Evolutionary conservation across 2,113 vertebrate species (phyloP).

Genomic region (Nettapus auritus): DNA sequence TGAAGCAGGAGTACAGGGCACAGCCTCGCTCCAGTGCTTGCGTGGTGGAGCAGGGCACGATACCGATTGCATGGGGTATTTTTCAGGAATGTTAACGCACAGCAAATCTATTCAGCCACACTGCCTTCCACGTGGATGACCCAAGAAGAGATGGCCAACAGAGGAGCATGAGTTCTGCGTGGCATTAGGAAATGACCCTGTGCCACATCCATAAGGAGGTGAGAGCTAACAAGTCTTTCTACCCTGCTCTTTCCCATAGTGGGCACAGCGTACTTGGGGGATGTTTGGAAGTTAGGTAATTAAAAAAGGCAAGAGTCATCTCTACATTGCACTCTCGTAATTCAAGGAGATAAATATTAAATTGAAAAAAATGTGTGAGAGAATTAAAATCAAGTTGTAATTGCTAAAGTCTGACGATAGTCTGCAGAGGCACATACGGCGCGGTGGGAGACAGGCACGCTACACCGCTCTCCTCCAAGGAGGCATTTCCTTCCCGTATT

Average conservation of each 20-base stretch:
- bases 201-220: neutral
- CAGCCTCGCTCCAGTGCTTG: accelerated
- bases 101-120: neutral
- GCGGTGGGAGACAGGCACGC: neutral
- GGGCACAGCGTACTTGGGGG: accelerated
- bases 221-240: neutral
- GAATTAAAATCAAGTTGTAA: neutral
- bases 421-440: accelerated
- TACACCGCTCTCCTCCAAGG: neutral
- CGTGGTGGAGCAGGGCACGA: neutral
- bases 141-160: accelerated
- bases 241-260: neutral
- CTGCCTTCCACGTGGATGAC: too few relatives aligned
- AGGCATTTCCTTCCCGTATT: neutral
- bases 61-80: neutral
- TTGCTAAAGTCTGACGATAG: neutral
- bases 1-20: neutral
- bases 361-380: neutral
- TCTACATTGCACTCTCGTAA: neutral
- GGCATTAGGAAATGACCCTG: neutral
- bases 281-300: neutral
- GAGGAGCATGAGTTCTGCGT: neutral
- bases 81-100: neutral
- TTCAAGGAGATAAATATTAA: neutral
- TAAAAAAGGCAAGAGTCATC: neutral